phyloP scores from a whole-genome alignment of 30 jellyfish, hydroid and myxozoan species.

The Hydractinia echinata region DNA sequence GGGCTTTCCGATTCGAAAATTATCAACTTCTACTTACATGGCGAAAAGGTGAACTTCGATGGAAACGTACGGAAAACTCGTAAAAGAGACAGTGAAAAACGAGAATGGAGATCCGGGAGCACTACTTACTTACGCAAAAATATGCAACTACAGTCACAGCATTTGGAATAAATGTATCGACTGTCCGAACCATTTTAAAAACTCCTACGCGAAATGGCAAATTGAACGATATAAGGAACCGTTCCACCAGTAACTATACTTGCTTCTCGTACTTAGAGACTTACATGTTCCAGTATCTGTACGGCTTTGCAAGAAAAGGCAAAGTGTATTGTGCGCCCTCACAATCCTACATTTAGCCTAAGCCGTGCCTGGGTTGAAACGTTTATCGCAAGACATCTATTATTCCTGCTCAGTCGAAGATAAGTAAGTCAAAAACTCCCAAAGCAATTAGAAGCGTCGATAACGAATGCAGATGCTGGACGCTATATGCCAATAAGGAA shows the following conservation, averaged over 20 bases:
- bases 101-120: slow-evolving; percentile 2
- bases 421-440: no score
- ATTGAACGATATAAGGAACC: neutral
- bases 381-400: no score
- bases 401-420: no score
- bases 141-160: slow-evolving; percentile 1
- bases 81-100: neutral
- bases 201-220: neutral
- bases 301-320: slow-evolving; percentile 3
- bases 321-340: neutral
- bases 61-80: neutral
- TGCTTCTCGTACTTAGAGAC: neutral
- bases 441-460: no score
- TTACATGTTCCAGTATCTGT: no score
- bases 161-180: neutral
- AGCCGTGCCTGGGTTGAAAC: slow-evolving; percentile 7
- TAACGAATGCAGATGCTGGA: no score
- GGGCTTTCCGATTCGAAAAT: neutral
- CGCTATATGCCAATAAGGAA: no score
- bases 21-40: neutral
- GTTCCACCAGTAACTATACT: neutral
- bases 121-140: no score
- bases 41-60: neutral
- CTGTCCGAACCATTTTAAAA: neutral
- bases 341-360: neutral